Evolutionary conservation across 1,140 invertebrate species (phyloP), one percentile per base, ranked within the genome.

Genomic region (Drosophila chauvacae): DNA sequence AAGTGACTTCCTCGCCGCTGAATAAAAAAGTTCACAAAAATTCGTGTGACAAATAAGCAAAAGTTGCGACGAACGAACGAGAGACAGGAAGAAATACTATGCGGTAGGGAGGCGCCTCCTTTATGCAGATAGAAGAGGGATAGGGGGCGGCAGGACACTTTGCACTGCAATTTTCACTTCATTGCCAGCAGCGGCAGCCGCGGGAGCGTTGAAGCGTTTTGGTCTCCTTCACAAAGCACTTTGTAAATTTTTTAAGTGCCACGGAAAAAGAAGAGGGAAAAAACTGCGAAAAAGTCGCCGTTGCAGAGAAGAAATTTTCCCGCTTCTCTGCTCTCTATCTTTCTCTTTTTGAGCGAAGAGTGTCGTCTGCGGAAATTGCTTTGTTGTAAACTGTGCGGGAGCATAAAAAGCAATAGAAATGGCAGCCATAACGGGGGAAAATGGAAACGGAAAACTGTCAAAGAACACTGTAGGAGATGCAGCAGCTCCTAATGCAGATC

Each of bases 231-330:
- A 69, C 85, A 88, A 90, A 88, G 85, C 85, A 88, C 85, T 88
- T 88, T 85, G 79, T 88, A 90, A 69, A 88, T 90, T 88, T 84
- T 87, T 88, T 90, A 88, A 88, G 84, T 88, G 84, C 85, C 84
- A 90, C 73, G 65, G 81, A 87, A 87, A 74, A 33, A 41, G 33
- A 41, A 11, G 13, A 30, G 53, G 39, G 4, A 13, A 37, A 58
- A 56, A 44, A 33, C 33, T 20, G 50, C 37, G 39, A 20, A 70
- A 35, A 51, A 30, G 39, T 33, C 39, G 42, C 10, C 13, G n/a
- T 13, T 48, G 51, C 23, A 45, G 39, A 56, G 26, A 20, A 57
- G 64, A 33, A 41, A 26, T 41, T 56, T 26, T 41, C 41, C 42
- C 30, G 16, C 53, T n/a, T 18, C 20, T 45, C 41, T 4, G 2